These are phyloP conservation scores for Penelope pileata DNA, from an alignment of 2,113 vertebrate species.

Conservation along the genomic window DNA sequence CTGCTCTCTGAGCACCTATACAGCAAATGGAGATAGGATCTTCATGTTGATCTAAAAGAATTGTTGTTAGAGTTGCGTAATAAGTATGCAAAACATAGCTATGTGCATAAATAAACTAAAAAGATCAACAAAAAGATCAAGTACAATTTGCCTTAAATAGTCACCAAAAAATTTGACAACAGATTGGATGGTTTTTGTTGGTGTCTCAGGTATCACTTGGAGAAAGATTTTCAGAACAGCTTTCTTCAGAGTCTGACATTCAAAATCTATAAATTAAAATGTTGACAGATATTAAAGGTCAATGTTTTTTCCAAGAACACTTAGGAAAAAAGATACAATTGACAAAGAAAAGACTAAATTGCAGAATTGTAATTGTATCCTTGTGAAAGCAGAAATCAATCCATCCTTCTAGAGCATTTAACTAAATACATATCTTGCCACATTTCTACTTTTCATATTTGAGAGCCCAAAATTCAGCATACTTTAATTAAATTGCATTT, in stretches of 20 bases:
- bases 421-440: not conserved
- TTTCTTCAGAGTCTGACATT: not conserved
- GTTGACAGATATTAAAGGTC: not conserved
- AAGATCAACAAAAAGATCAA: not conserved
- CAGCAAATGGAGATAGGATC: not conserved
- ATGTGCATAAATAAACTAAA: not conserved
- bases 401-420: not conserved
- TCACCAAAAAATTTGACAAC: not conserved
- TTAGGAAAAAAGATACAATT: not conserved
- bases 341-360: not conserved
- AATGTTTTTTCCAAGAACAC: not conserved
- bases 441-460: not conserved
- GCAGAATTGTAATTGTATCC: not conserved
- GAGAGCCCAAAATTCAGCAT: not conserved
- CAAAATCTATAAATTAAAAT: not conserved
- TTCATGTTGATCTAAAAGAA: not conserved
- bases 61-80: not conserved
- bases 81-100: not conserved
- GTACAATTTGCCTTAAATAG: not conserved
- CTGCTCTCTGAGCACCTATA: not conserved
- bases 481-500: not conserved
- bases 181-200: not conserved
- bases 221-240: not conserved
- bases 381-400: not conserved
- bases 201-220: not conserved